A percentile compares a stretch with the other conserved stretches of the same genome.
These are phyloP conservation scores for Nipponia nippon DNA, from an alignment of 2,113 vertebrate genomes.

Conservation along the genomic window DNA sequence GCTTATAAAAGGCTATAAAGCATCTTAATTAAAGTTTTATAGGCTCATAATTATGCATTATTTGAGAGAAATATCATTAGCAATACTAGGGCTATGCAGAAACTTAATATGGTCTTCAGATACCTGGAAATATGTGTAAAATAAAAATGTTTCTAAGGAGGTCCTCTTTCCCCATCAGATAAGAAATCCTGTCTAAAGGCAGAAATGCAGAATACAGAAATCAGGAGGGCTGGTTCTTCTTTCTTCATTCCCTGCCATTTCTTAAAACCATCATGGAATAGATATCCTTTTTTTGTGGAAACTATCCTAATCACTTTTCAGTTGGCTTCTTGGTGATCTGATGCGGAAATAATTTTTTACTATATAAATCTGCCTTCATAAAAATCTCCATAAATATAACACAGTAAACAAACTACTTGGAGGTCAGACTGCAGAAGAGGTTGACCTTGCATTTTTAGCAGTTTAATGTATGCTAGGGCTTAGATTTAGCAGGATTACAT, in stretches of 20 bases:
- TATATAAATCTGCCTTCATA: not conserved
- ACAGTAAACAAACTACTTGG: not conserved
- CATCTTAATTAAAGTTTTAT: conserved; percentile 44
- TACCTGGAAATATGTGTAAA: not conserved
- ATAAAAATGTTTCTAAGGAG: not conserved
- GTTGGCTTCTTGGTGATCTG: not conserved
- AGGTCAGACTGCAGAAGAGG: not conserved
- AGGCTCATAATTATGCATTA: not conserved
- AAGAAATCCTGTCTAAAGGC: not conserved
- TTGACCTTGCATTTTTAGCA: conserved; percentile 7
- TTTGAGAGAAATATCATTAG: not conserved
- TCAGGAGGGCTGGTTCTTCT: not conserved
- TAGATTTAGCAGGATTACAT: not conserved
- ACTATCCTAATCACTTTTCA: not conserved
- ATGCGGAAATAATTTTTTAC: not conserved
- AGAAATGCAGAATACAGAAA: not conserved
- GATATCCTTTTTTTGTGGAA: not conserved
- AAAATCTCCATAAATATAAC: not conserved
- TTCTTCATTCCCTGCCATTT: not conserved
- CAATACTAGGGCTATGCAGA: not conserved
- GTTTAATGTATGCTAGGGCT: not conserved
- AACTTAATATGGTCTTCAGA: not conserved
- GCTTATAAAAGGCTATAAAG: conserved; percentile 10
- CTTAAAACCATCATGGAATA: not conserved
- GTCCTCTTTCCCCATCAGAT: not conserved